Conservation (phyloP, 2,113 vertebrate species). For the Phasianus colchicus region DNA sequence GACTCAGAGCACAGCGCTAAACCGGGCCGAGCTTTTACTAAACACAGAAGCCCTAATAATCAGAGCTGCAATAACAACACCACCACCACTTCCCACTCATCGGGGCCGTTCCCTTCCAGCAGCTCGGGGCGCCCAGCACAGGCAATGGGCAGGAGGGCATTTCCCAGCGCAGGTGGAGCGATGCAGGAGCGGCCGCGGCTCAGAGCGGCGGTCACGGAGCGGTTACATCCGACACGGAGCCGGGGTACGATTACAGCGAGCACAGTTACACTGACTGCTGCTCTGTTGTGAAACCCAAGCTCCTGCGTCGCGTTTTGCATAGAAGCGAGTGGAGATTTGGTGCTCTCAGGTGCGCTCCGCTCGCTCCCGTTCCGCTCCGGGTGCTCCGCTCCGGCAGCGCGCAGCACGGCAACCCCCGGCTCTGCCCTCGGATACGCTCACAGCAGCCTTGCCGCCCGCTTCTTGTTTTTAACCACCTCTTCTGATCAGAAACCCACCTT, state of each 20-base stretch:
- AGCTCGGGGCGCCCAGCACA: constrained; percentile 11
- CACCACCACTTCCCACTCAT: constrained; percentile 30
- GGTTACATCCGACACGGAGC: not conserved
- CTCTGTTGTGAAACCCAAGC: constrained; percentile 51
- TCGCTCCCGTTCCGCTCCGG: too few species aligned
- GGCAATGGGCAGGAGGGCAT: not conserved
- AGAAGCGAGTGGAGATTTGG: not conserved
- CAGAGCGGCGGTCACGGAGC: not conserved
- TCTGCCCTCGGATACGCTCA: not conserved
- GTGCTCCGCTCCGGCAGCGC: too few species aligned
- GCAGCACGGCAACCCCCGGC: too few species aligned
- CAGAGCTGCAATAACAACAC: constrained; percentile 31
- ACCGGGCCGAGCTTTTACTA: not conserved
- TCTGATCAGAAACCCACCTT: not conserved
- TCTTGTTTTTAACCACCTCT: not conserved
- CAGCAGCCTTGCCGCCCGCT: fast-evolving
- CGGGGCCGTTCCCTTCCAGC: not conserved
- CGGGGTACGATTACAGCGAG: not conserved
- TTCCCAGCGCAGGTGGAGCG: not conserved
- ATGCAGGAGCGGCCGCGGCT: too few species aligned
- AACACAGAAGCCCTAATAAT: constrained; percentile 30
- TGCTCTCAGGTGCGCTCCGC: not conserved
- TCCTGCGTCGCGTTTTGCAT: not conserved
- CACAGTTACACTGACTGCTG: not conserved
- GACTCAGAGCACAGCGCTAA: constrained; percentile 22